Evolutionary conservation across 2,888 invertebrate genomes (phyloP), one percentile per base, ranked within the genome.

Genomic region (Drosophila helvetica): DNA sequence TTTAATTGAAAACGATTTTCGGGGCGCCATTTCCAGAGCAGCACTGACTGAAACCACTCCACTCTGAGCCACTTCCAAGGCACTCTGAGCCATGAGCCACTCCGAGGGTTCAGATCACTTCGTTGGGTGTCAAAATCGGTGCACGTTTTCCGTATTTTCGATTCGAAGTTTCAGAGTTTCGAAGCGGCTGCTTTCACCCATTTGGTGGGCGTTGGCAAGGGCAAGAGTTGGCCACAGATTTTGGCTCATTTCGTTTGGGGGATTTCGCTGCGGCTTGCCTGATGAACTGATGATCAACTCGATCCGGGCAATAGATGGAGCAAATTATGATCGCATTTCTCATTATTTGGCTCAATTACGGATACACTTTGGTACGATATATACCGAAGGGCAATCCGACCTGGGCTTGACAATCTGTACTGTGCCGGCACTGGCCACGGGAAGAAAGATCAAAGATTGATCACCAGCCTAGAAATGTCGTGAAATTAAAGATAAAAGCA

Each of bases 61-160:
- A 46, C 38, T 38, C 45, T 25, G 9, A 45, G 18, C 54, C 53
- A 54, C 45, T 22, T 79, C 51, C 12, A 33, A 10, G 33, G 33
- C 27, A 50, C 38, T 47, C 46, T n/a, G 7, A 45, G 18, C 54
- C 54, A 55, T n/a, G 10, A 46, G 18, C 54, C 54, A 55, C 45
- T 22, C 12, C 46, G 17, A 38, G 38, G 38, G 38, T 38, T 38
- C 38, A 56, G 46, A 46, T 58, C 50, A 54, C 66, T 67, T 50
- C 46, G 56, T 25, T 30, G 79, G 53, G 88, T 86, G 88, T 88
- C 83, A 84, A 88, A 88, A 80, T 71, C 66, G 72, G 84, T 68
- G 67, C 83, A 84, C 83, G 83, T 86, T 88, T 86, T 74, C 56
- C 38, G 38, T 38, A 38, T 38, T 38, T 38, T 38, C n/a, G 38